These are phyloP conservation scores for Lycaon pictus DNA, from an alignment of 2,113 vertebrate genomes.

Conservation along the genomic window DNA sequence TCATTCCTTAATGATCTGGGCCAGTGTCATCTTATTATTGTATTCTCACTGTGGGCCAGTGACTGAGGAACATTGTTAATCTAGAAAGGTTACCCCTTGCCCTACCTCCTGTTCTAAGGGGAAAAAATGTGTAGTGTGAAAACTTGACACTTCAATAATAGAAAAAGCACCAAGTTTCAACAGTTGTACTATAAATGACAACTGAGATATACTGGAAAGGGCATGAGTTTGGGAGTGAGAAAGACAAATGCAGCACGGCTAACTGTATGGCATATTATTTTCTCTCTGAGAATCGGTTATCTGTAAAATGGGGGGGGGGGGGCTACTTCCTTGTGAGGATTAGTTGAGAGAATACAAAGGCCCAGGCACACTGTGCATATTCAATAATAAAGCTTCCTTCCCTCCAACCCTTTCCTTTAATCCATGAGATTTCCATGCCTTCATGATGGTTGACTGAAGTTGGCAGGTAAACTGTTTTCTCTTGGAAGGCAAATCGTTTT, in stretches of 20 bases:
- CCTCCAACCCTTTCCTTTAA: neutral
- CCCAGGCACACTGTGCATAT: neutral
- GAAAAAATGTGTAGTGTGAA: neutral
- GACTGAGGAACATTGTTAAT: neutral
- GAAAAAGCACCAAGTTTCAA: neutral
- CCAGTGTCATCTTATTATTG: neutral
- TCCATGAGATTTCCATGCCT: neutral
- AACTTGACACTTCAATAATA: neutral
- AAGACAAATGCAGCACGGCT: neutral
- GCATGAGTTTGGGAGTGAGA: neutral
- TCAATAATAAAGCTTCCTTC: neutral
- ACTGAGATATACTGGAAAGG: neutral
- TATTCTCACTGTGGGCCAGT: conserved; percentile 32
- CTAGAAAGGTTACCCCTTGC: neutral
- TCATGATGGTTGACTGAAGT: neutral
- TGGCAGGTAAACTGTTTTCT: neutral
- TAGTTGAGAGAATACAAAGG: neutral
- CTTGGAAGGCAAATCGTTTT: conserved; percentile 36
- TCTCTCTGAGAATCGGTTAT: neutral
- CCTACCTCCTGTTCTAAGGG: neutral
- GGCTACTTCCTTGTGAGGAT: neutral
- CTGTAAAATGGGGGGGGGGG: neutral
- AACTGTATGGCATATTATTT: neutral
- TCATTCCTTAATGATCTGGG: conserved; percentile 7
- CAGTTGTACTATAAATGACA: neutral